phyloP scores from a whole-genome alignment of 2,113 vertebrate genomes.

The Misgurnus anguillicaudatus region DNA sequence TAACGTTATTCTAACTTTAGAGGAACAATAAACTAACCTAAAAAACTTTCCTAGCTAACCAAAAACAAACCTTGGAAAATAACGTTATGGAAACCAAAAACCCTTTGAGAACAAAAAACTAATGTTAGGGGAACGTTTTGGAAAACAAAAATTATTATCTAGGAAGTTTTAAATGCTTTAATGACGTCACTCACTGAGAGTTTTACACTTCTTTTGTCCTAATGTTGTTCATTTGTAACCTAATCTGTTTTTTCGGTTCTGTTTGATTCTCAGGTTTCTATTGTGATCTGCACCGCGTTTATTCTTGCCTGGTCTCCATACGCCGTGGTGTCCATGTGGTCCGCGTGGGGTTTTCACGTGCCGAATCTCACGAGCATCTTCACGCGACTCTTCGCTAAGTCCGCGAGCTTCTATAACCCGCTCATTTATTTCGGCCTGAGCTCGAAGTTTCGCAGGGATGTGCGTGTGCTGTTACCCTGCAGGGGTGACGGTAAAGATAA shows the following conservation, averaged over 20 bases:
- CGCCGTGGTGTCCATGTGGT: conserved; percentile 78
- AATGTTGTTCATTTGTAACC: too few species aligned
- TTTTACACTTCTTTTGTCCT: too few species aligned
- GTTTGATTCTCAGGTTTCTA: conserved; percentile 64
- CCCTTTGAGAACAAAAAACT: too few species aligned
- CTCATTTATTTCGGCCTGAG: conserved; percentile 87
- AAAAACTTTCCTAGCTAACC: too few species aligned
- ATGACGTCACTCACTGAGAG: too few species aligned
- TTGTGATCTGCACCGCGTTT: conserved; percentile 75
- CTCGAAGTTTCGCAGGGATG: conserved; percentile 80
- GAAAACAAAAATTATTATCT: too few species aligned
- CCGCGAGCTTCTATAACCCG: conserved; percentile 84
- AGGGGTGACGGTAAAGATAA: conserved; percentile 67
- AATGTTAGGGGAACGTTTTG: too few species aligned
- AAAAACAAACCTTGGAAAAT: too few species aligned
- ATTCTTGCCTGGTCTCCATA: conserved; percentile 75
- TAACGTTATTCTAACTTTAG: too few species aligned
- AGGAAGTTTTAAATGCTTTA: too few species aligned
- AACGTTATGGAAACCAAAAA: too few species aligned
- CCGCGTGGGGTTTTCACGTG: conserved; percentile 70
- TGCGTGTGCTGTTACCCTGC: conserved; percentile 72
- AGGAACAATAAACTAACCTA: too few species aligned
- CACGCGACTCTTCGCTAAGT: conserved; percentile 77
- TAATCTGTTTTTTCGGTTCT: background rate
- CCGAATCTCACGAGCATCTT: conserved; percentile 76